These are phyloP conservation scores for Coecobrya sp. DNA, from an alignment of 2,888 invertebrate genomes.

Conservation along the genomic window DNA sequence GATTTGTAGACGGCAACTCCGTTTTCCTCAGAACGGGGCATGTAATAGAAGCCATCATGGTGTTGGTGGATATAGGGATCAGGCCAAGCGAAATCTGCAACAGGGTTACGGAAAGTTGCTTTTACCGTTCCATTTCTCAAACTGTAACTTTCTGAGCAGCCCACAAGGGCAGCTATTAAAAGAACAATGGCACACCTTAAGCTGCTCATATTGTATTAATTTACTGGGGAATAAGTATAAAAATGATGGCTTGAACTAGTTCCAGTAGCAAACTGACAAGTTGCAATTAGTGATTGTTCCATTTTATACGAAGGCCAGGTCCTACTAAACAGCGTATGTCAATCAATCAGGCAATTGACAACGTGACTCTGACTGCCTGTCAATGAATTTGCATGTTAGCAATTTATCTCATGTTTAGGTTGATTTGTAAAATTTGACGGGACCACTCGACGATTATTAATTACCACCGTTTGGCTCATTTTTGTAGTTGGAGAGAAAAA, in stretches of 20 bases:
- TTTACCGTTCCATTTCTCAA: slow-evolving; percentile 69
- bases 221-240: background rate
- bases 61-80: slow-evolving; percentile 77
- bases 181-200: slow-evolving; percentile 6
- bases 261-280: slow-evolving; percentile 18
- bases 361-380: background rate
- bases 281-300: slow-evolving; percentile 6
- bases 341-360: slow-evolving; percentile 59
- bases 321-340: background rate
- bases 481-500: no score
- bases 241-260: background rate
- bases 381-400: background rate
- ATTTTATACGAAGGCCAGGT: slow-evolving; percentile 51
- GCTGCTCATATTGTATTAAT: slow-evolving; percentile 4
- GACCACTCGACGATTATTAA: background rate
- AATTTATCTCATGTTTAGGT: background rate
- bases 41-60: slow-evolving; percentile 82
- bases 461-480: background rate
- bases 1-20: slow-evolving; percentile 81
- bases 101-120: slow-evolving; percentile 79
- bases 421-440: background rate
- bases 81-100: slow-evolving; percentile 76
- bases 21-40: slow-evolving; percentile 81
- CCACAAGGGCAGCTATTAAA: slow-evolving; percentile 40
- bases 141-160: slow-evolving; percentile 51